Base-by-base conservation (phyloP, 2,797 vertebrate species). In the Lepidocolaptes lacrymiger region DNA sequence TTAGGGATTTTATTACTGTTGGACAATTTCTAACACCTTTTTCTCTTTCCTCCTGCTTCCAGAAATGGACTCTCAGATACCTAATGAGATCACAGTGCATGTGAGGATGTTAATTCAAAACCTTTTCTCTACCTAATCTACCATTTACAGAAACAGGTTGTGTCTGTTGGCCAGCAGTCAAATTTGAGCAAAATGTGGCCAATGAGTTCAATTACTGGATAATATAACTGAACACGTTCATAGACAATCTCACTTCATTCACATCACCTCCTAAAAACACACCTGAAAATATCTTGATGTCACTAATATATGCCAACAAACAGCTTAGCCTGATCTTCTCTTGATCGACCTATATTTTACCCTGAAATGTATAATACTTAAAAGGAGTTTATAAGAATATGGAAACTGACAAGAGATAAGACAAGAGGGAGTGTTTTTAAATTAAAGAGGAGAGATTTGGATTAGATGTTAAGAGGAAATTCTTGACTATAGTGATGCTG, bases 151-250 rank as follows among this genome's bases (percentile, higher is more conserved):
- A 44, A 85, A 63, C 6, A 28, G 8, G 9, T 43, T 28, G 5
- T 51, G 20, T 61, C 22, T 81, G 17, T 32, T 56, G 20, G 34
- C 6, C 28, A 19, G 36, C 0, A 4, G 17, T 12, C 26, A 44
- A 73, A 66, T 83, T 32, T 32, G 49, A 64, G 28, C 32, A 84
- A 54, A 58, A 44, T 58, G 18, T 54, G 52, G 30, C 12, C 12
- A 54, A 9, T 8, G 4, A n/a, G 16, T 56, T 88, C 37, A 68
- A 6, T 64, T 64, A 12, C 12, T 41, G 27, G 11, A 30, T 44
- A 24, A 30, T 12, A 22, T 6, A 79, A 58, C 22, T 7, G 2
- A 28, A 30, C 14, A 26, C 1, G 0, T 22, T 10, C 30, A 41
- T 9, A 43, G 32, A 27, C 8, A 63, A 12, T 16, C 15, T 78